phyloP scores from a whole-genome alignment of 2,797 vertebrate species.

The Neosilurus mollespiculum region DNA sequence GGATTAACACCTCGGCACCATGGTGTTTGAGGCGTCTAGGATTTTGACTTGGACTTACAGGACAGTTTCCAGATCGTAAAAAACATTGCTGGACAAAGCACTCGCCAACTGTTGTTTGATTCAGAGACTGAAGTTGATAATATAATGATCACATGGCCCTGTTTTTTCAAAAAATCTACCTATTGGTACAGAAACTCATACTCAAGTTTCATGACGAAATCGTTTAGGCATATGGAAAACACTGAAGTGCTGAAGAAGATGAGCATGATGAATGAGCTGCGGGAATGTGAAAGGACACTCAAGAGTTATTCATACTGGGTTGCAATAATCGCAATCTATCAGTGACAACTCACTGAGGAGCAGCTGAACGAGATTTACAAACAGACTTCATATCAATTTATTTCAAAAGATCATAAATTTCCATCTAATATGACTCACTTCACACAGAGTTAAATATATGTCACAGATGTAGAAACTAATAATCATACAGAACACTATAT shows the following conservation, averaged over 20 bases:
- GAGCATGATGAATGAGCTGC: not conserved
- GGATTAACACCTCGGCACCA: slow-evolving; percentile 63
- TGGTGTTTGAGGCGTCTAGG: slow-evolving; percentile 47
- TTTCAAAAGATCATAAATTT: slow-evolving; percentile 19
- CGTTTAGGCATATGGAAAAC: not conserved
- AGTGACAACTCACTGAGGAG: slow-evolving; percentile 22
- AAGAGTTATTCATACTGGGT: slow-evolving; percentile 33
- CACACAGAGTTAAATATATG: not conserved
- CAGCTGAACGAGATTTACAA: not conserved
- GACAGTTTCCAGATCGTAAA: slow-evolving; percentile 69
- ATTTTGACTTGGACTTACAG: slow-evolving; percentile 58
- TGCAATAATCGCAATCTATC: slow-evolving; percentile 31
- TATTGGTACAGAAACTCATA: not conserved
- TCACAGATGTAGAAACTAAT: not conserved
- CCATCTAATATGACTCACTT: not conserved
- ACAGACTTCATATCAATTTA: slow-evolving; percentile 15
- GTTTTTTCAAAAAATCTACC: not conserved
- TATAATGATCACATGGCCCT: not conserved
- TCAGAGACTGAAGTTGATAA: not conserved
- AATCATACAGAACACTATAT: not conserved
- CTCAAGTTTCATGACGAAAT: not conserved
- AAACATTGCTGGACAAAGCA: slow-evolving; percentile 22
- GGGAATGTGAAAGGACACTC: slow-evolving; percentile 34
- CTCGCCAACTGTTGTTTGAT: slow-evolving; percentile 15
- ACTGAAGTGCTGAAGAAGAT: not conserved